phyloP scores from a whole-genome alignment of 2,797 vertebrate species.

The Hybognathus amarus region DNA sequence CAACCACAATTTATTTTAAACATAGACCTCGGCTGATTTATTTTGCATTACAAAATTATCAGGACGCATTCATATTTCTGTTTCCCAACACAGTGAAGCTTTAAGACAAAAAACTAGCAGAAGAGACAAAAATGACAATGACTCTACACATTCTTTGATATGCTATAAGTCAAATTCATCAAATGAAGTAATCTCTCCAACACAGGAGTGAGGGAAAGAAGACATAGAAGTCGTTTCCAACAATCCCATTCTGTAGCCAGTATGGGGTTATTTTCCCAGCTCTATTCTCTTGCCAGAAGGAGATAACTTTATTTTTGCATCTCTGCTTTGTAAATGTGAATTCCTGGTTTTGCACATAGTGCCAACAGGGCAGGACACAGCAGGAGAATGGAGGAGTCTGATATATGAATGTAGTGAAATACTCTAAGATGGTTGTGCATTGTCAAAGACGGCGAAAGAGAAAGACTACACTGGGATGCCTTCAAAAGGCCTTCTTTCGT shows the following conservation, averaged over 20 bases:
- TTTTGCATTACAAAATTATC: constrained; percentile 42
- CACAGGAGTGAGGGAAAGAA: constrained; percentile 40
- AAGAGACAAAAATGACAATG: constrained; percentile 11
- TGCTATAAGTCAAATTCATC: constrained; percentile 65
- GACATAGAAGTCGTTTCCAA: constrained; percentile 69
- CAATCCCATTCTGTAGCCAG: constrained; percentile 68
- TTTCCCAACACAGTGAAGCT: constrained; percentile 53
- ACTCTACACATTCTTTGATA: constrained; percentile 64
- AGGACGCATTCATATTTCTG: constrained; percentile 67
- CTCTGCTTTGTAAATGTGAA: constrained; percentile 56
- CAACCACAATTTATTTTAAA: neutral
- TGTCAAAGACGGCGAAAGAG: constrained; percentile 46
- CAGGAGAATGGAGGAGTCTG: constrained; percentile 48
- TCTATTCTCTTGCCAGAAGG: constrained; percentile 16
- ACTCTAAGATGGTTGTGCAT: constrained; percentile 45
- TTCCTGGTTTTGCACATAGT: constrained; percentile 56
- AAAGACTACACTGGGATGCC: constrained; percentile 64
- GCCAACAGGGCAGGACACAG: constrained; percentile 60
- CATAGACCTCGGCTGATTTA: neutral
- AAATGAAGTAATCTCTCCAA: constrained; percentile 63
- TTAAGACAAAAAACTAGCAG: constrained; percentile 25
- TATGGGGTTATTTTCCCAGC: constrained; percentile 66
- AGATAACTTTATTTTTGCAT: constrained; percentile 57
- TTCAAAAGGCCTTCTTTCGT: constrained; percentile 41
- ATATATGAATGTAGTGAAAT: constrained; percentile 66